Evolutionary conservation across 2,113 vertebrate genomes (phyloP).

Genomic region (Onychostoma macrolepis): DNA sequence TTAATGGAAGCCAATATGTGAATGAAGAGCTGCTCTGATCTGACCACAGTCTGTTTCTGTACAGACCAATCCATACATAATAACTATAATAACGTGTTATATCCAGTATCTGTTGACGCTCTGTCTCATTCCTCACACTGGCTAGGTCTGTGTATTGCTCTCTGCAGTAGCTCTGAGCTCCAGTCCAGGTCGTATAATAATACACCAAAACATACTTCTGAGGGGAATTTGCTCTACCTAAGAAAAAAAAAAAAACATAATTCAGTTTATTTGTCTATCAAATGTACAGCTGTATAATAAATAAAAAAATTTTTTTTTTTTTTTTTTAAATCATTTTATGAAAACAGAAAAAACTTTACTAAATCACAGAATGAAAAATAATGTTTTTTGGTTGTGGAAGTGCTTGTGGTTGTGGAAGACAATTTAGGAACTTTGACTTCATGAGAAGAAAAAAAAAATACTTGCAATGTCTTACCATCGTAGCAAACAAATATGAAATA

Average conservation of each 20-base stretch:
- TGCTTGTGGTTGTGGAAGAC: no score
- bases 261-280: background rate
- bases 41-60: conserved; percentile 46
- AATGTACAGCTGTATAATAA: background rate
- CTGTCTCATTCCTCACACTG: conserved; percentile 42
- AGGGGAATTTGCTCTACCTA: background rate
- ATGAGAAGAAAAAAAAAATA: no score
- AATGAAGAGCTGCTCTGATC: background rate
- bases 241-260: background rate
- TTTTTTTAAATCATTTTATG: no score
- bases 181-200: rapidly evolving
- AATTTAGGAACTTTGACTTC: background rate
- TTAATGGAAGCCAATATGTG: background rate
- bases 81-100: background rate
- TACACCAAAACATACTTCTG: conserved; percentile 27
- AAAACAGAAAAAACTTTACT: no score
- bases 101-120: background rate
- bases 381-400: no score
- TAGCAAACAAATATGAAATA: conserved; percentile 34
- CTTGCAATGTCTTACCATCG: conserved; percentile 20
- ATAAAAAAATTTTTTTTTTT: background rate
- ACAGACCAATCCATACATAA: conserved; percentile 57
- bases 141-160: conserved; percentile 45
- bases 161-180: conserved; percentile 47
- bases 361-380: no score